These are phyloP conservation scores for Amia ocellicauda DNA, from an alignment of 2,113 vertebrate species.

Conservation along the genomic window DNA sequence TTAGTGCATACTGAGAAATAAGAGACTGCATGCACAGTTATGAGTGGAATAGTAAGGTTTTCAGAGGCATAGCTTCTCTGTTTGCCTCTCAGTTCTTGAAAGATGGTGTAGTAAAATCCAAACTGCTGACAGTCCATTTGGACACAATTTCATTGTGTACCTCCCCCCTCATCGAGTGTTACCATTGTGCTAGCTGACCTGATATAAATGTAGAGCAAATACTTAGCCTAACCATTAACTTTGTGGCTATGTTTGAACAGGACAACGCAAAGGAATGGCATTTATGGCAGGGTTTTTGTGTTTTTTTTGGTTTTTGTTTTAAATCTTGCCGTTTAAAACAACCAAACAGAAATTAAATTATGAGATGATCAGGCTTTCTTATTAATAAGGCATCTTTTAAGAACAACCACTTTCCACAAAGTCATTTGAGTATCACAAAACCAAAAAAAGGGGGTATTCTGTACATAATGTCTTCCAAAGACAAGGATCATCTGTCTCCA, in stretches of 20 bases:
- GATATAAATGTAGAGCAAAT: conserved; percentile 71
- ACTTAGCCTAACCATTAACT: conserved; percentile 81
- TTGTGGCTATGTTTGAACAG: conserved; percentile 50
- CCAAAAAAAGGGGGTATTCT: too few species aligned
- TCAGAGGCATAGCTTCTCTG: conserved; percentile 52
- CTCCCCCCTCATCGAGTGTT: conserved; percentile 65
- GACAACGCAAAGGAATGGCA: conserved; percentile 43
- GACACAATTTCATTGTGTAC: conserved; percentile 63
- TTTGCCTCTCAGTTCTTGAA: conserved; percentile 69
- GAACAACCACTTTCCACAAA: too few species aligned
- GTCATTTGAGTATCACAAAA: too few species aligned
- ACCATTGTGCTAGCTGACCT: conserved; percentile 64
- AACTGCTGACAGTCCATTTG: conserved; percentile 58
- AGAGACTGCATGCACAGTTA: conserved; percentile 17
- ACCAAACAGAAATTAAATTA: too few species aligned
- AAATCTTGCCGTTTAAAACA: too few species aligned
- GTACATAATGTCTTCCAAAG: too few species aligned
- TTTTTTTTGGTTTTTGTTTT: not conserved
- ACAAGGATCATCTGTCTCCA: too few species aligned
- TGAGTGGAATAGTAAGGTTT: not conserved
- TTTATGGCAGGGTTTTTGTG: conserved; percentile 28
- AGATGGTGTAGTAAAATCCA: conserved; percentile 68
- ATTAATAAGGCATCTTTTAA: too few species aligned
- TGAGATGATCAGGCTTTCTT: too few species aligned
- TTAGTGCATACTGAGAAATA: conserved; percentile 2